phyloP scores from a whole-genome alignment of 2,888 invertebrate species.

The Exephanes ischioxanthus region DNA sequence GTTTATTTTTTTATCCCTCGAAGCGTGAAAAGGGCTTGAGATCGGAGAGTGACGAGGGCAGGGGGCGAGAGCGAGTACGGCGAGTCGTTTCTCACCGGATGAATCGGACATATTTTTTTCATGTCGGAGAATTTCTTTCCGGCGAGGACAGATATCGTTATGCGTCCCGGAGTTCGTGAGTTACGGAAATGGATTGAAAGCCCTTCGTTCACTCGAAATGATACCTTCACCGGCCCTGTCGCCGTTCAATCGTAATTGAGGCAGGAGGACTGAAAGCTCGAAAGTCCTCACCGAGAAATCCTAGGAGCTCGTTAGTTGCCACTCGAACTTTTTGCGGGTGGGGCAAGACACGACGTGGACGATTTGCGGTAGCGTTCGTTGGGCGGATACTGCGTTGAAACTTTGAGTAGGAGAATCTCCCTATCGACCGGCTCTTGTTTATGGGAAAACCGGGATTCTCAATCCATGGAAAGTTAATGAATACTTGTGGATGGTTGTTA shows the following conservation, averaged over 20 bases:
- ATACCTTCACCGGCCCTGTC: conserved; percentile 42
- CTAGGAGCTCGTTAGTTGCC: conserved; percentile 56
- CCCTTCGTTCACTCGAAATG: conserved; percentile 21
- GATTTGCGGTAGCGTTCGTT: conserved; percentile 40
- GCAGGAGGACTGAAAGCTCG: conserved; percentile 47
- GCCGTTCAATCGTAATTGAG: conserved; percentile 60
- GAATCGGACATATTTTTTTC: conserved; percentile 6
- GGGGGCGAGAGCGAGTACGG: conserved; percentile 12
- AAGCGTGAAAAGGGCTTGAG: conserved; percentile 53
- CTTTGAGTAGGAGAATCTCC: not conserved
- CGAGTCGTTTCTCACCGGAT: conserved; percentile 2
- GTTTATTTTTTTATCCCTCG: conserved; percentile 53
- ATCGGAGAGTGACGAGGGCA: conserved; percentile 50
- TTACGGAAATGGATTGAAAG: not conserved
- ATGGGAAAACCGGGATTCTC: not conserved
- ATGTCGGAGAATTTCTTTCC: not conserved
- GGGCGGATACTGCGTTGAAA: conserved; percentile 8
- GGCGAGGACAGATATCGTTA: not conserved
- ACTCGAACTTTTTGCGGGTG: conserved; percentile 42
- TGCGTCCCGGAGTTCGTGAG: not conserved
- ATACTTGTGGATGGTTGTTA: not conserved
- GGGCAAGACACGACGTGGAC: not conserved
- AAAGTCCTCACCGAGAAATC: conserved; percentile 46
- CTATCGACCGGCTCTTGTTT: not conserved
- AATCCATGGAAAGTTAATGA: not conserved